Conservation (phyloP, 1,140 invertebrate species). For the Drosophila sturtevanti region DNA sequence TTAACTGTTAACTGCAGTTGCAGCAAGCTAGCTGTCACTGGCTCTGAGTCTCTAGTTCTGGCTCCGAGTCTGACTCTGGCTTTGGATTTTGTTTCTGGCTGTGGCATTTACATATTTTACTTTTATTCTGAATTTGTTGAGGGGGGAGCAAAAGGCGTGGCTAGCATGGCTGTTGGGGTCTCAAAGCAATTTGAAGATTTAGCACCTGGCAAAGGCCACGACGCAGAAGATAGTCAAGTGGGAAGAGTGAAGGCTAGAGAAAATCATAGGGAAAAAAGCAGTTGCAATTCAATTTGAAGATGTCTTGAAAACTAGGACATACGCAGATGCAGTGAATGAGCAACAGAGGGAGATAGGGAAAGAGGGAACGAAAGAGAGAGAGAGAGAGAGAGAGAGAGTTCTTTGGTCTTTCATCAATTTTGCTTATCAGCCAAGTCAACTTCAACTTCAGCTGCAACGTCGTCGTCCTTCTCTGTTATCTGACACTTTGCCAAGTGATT, state of each 20-base stretch:
- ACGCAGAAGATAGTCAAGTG: constrained; percentile 7
- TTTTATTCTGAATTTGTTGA: neutral
- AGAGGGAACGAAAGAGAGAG: neutral
- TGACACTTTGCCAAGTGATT: constrained; percentile 53
- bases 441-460: neutral
- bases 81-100: neutral
- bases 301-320: neutral
- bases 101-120: constrained; percentile 67
- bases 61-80: neutral
- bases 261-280: constrained; percentile 20
- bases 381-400: neutral
- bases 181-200: constrained; percentile 69
- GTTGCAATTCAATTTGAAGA: constrained; percentile 55
- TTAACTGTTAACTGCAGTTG: constrained; percentile 61
- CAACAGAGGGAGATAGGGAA: neutral
- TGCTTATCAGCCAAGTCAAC: constrained; percentile 41
- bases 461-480: constrained; percentile 31
- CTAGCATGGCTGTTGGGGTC: constrained; percentile 18
- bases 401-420: constrained; percentile 56
- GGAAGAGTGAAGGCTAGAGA: neutral
- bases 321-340: neutral
- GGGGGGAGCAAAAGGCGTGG: neutral
- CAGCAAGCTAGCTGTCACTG: constrained; percentile 15
- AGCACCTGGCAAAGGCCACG: constrained; percentile 52
- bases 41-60: neutral